Evolutionary conservation across 2,888 invertebrate species (phyloP).

Genomic region (Cheilosia pagana): DNA sequence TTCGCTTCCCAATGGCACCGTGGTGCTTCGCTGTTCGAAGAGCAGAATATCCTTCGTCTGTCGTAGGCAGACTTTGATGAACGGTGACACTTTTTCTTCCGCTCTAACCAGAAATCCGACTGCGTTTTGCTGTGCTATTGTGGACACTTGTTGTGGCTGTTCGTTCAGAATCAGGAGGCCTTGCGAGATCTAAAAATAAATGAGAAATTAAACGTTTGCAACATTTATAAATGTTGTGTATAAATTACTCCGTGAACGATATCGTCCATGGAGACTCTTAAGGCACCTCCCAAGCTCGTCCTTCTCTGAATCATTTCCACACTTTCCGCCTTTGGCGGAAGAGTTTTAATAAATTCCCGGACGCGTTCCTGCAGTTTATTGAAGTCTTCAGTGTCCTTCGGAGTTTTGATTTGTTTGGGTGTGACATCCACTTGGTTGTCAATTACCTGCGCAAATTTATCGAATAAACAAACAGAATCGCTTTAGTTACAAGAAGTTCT

Average conservation of each 20-base stretch:
- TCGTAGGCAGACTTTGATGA: constrained; percentile 86
- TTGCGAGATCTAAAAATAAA: constrained; percentile 32
- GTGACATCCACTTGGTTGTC: constrained; percentile 77
- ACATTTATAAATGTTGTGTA: background rate
- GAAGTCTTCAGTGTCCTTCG: constrained; percentile 66
- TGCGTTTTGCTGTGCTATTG: background rate
- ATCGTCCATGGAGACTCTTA: constrained; percentile 70
- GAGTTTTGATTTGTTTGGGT: constrained; percentile 76
- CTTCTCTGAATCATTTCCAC: background rate
- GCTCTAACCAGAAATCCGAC: background rate
- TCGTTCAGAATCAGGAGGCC: constrained; percentile 47
- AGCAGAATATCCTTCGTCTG: constrained; percentile 88
- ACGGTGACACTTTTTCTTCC: constrained; percentile 82
- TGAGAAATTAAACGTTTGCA: background rate
- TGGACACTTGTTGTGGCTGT: background rate
- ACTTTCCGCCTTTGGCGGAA: background rate
- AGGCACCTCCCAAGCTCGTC: constrained; percentile 64
- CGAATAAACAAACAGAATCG: constrained; percentile 53
- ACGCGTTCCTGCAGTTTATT: constrained; percentile 63
- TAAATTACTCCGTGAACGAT: constrained; percentile 75
- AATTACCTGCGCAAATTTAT: constrained; percentile 70
- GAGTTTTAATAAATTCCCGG: background rate
- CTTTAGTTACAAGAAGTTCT: constrained; percentile 12
- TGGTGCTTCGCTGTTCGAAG: constrained; percentile 87
- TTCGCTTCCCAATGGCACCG: constrained; percentile 86